A percentile compares a stretch with the other conserved stretches of the same genome.
phyloP scores from a whole-genome alignment of 2,797 vertebrate genomes.

The Rhinella marina region DNA sequence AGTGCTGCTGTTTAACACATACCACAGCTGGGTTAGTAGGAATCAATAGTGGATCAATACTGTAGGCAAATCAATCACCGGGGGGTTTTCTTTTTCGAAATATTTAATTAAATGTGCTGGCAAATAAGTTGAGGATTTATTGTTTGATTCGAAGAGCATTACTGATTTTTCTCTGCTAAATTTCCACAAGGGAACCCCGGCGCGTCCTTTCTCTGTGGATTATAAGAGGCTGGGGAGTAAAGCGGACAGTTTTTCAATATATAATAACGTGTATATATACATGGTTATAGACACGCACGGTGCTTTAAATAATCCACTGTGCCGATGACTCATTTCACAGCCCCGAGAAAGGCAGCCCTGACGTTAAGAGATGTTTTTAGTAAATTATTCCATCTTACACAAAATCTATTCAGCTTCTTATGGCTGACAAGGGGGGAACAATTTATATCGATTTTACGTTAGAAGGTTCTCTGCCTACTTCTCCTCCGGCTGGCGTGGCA shows the following conservation, averaged over 20 bases:
- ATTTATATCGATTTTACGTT: slow-evolving; percentile 57
- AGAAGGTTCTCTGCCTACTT: slow-evolving; percentile 34
- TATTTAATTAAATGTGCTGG: slow-evolving; percentile 94
- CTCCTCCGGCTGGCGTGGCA: slow-evolving; percentile 22
- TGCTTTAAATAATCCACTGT: slow-evolving; percentile 86
- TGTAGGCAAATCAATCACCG: slow-evolving; percentile 86
- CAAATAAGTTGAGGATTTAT: slow-evolving; percentile 90
- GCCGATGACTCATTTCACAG: slow-evolving; percentile 85
- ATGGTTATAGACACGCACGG: slow-evolving; percentile 86
- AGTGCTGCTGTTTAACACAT: slow-evolving; percentile 83
- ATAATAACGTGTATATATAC: slow-evolving; percentile 92
- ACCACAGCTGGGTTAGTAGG: slow-evolving; percentile 83
- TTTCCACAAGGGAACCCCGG: slow-evolving; percentile 80
- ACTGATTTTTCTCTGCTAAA: slow-evolving; percentile 89
- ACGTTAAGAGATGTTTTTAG: slow-evolving; percentile 78
- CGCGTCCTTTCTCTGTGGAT: slow-evolving; percentile 79
- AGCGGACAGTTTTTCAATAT: slow-evolving; percentile 91
- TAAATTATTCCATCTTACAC: slow-evolving; percentile 73
- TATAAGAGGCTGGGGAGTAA: slow-evolving; percentile 87
- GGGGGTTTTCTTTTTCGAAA: slow-evolving; percentile 89
- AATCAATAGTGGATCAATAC: slow-evolving; percentile 88
- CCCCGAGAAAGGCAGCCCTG: slow-evolving; percentile 74
- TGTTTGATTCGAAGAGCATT: slow-evolving; percentile 92
- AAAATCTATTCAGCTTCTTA: slow-evolving; percentile 74
- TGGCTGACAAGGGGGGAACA: slow-evolving; percentile 65